Evolutionary conservation across 2,888 invertebrate genomes (phyloP).

Genomic region (Melanostoma scalare): DNA sequence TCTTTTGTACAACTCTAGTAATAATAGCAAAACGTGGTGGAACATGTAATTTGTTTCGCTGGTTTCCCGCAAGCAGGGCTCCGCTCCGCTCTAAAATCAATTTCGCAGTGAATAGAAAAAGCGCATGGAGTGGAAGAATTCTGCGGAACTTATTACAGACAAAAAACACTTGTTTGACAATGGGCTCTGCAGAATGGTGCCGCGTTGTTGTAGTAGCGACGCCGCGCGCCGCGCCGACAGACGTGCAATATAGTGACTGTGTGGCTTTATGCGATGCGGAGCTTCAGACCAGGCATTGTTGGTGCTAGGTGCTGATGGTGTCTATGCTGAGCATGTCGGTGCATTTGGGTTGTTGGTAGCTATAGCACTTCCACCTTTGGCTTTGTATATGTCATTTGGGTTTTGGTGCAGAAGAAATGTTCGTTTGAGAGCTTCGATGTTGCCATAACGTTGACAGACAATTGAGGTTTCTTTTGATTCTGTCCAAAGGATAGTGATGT

Average conservation of each 20-base stretch:
- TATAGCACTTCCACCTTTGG: not conserved
- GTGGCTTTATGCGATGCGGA: slow-evolving; percentile 13
- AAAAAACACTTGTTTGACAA: slow-evolving; percentile 38
- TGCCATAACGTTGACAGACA: no score
- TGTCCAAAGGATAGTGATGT: no score
- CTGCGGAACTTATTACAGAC: slow-evolving; percentile 38
- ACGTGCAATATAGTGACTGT: slow-evolving; percentile 19
- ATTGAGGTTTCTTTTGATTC: no score
- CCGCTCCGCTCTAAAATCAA: slow-evolving; percentile 34
- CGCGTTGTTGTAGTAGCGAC: not conserved
- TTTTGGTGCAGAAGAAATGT: no score
- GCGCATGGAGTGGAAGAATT: slow-evolving; percentile 36
- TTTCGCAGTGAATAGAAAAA: slow-evolving; percentile 32
- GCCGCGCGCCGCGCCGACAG: not conserved
- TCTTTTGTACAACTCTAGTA: slow-evolving; percentile 60
- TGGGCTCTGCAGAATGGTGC: slow-evolving; percentile 17
- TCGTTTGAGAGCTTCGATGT: no score
- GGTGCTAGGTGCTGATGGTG: not conserved
- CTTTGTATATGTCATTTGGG: slow-evolving; percentile 8
- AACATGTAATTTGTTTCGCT: slow-evolving; percentile 70
- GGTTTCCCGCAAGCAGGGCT: slow-evolving; percentile 2
- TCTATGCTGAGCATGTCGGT: slow-evolving; percentile 18
- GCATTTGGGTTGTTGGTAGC: slow-evolving; percentile 11
- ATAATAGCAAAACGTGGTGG: slow-evolving; percentile 62
- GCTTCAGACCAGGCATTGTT: slow-evolving; percentile 14